Percentiles rank a stretch among this genome's conserved stretches.
Evolutionary conservation across 2,113 vertebrate species (phyloP).

Genomic region (Oreochromis niloticus): DNA sequence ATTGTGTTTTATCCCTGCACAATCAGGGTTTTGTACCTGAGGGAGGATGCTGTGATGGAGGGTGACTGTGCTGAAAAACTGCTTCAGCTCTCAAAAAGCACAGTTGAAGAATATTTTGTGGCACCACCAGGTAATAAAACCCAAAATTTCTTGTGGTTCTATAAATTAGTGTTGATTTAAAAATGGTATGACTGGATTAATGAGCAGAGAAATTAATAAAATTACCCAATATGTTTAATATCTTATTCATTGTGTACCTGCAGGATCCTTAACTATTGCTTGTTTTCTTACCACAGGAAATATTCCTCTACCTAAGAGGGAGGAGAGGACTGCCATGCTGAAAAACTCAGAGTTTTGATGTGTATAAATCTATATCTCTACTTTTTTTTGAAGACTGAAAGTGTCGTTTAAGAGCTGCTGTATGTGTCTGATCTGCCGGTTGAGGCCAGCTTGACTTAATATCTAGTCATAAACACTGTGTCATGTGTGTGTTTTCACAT

Average conservation of each 20-base stretch:
- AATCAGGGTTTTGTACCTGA: constrained; percentile 79
- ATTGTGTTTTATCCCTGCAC: neutral
- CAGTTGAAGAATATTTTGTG: constrained; percentile 90
- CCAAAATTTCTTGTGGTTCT: neutral
- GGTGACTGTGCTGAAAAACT: constrained; percentile 80
- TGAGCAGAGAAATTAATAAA: neutral
- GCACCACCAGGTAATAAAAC: constrained; percentile 84
- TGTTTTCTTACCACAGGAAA: constrained; percentile 76
- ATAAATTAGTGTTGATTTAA: neutral
- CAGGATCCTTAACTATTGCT: neutral
- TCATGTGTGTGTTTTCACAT: neutral
- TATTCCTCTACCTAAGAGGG: constrained; percentile 79
- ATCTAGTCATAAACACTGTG: neutral
- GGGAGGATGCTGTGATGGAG: constrained; percentile 77
- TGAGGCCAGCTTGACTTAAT: neutral
- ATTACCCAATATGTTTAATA: neutral
- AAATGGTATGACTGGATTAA: neutral
- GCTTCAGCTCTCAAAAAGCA: constrained; percentile 76
- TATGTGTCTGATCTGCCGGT: neutral
- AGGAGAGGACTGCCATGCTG: constrained; percentile 63
- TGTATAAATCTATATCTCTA: neutral
- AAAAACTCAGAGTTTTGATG: constrained; percentile 58
- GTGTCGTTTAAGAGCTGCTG: neutral
- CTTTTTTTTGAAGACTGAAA: neutral
- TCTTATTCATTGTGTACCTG: neutral